These are phyloP conservation scores for Rhinichthys klamathensis DNA, from an alignment of 2,113 vertebrate species.

Conservation along the genomic window DNA sequence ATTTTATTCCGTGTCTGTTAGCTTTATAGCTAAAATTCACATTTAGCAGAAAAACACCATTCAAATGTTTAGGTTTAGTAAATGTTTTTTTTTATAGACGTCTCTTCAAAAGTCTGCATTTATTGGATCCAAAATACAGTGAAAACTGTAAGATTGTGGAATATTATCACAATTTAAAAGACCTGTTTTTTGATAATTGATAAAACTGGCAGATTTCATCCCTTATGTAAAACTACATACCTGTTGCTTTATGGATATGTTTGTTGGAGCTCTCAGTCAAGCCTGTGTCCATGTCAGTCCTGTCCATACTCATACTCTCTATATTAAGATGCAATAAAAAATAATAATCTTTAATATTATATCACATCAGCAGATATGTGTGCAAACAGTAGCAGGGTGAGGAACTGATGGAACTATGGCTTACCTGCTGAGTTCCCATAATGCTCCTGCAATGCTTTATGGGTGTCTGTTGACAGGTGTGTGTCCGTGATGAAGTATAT, in stretches of 20 bases:
- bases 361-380: not conserved
- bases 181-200: not conserved
- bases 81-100: not conserved
- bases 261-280: not conserved
- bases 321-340: conserved; percentile 6
- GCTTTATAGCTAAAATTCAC: not conserved
- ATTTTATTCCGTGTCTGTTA: not conserved
- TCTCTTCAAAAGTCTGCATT: not conserved
- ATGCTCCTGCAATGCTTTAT: not conserved
- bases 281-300: not conserved
- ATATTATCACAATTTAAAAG: not conserved
- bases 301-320: conserved; percentile 48
- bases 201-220: not conserved
- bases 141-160: too few species aligned
- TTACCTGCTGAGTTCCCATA: conserved; percentile 25
- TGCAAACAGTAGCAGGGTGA: not conserved
- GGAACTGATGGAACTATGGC: not conserved
- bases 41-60: too few species aligned
- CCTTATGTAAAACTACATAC: conserved; percentile 5
- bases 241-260: not conserved
- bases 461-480: not conserved
- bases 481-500: not conserved
- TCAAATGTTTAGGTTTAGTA: too few species aligned
- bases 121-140: not conserved
- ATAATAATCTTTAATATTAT: not conserved